phyloP scores from a whole-genome alignment of 2,888 invertebrate genomes.

The Gastrophysa polygoni region DNA sequence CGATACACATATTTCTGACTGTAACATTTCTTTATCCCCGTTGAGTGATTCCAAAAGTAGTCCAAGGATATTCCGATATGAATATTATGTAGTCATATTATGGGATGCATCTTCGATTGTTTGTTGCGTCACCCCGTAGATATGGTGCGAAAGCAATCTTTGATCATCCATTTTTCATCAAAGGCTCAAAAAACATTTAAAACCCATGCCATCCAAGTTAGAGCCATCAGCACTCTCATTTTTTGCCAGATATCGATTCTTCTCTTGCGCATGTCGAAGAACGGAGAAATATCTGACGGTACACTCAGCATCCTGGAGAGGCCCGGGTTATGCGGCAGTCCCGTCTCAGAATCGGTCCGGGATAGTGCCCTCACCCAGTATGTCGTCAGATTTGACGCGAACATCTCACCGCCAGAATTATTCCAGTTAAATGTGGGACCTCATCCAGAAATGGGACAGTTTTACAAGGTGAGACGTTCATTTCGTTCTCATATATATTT shows the following conservation, averaged over 20 bases:
- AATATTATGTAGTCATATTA: too few relatives aligned
- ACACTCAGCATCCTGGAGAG: constrained; percentile 57
- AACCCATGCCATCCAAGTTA: neutral
- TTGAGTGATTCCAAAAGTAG: too few relatives aligned
- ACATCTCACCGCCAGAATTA: neutral
- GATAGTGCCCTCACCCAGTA: neutral
- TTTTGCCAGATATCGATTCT: constrained; percentile 49
- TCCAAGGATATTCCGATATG: too few relatives aligned
- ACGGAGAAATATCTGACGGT: constrained; percentile 49
- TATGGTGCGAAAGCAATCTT: neutral
- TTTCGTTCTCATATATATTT: too few relatives aligned
- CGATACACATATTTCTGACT: too few relatives aligned
- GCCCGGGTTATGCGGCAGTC: constrained; percentile 57
- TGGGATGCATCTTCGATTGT: neutral
- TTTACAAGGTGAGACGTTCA: neutral
- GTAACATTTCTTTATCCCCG: too few relatives aligned
- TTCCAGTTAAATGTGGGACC: too few relatives aligned
- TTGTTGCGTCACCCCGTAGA: neutral
- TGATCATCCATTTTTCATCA: constrained; percentile 1
- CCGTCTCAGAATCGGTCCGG: neutral
- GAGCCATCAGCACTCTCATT: neutral
- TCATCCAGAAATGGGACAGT: neutral
- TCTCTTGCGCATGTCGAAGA: constrained; percentile 49
- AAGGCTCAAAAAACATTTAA: neutral
- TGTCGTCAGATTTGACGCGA: neutral